Conservation (phyloP, 2,113 vertebrate species). For the Agapornis roseicollis region DNA sequence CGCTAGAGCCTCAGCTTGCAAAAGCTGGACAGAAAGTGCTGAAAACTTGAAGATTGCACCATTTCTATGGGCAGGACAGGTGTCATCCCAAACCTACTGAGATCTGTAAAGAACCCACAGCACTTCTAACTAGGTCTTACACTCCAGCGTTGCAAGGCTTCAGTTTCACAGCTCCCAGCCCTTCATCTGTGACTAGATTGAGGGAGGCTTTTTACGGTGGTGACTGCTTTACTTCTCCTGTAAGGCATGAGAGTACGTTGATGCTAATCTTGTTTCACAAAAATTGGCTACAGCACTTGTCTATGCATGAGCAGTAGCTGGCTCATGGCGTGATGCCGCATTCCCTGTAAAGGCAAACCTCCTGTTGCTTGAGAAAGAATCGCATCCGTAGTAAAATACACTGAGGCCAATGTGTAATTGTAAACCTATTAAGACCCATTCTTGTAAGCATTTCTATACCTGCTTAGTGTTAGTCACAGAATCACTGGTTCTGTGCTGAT, state of each 20-base stretch:
- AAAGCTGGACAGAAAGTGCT: background rate
- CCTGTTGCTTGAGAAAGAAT: background rate
- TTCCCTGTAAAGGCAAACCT: constrained; percentile 10
- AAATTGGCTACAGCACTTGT: background rate
- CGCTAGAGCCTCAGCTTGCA: background rate
- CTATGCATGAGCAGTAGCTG: constrained; percentile 38
- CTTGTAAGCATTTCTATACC: background rate
- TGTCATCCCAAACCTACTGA: background rate
- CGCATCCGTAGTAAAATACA: background rate
- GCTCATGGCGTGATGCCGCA: background rate
- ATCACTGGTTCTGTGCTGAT: background rate
- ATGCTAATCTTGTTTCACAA: constrained; percentile 26
- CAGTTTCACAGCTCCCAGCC: background rate
- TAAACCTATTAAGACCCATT: background rate
- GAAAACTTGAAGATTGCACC: background rate
- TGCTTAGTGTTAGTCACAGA: background rate
- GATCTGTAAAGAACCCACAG: background rate
- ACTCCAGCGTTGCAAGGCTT: background rate
- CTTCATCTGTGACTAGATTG: background rate
- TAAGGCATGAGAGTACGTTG: background rate
- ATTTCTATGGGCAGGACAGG: background rate
- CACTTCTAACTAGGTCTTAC: background rate
- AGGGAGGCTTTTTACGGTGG: background rate
- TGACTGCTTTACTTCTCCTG: constrained; percentile 4
- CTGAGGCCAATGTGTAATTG: background rate